Conservation (phyloP, 2,797 vertebrate species). For the Euthynnus affinis region DNA sequence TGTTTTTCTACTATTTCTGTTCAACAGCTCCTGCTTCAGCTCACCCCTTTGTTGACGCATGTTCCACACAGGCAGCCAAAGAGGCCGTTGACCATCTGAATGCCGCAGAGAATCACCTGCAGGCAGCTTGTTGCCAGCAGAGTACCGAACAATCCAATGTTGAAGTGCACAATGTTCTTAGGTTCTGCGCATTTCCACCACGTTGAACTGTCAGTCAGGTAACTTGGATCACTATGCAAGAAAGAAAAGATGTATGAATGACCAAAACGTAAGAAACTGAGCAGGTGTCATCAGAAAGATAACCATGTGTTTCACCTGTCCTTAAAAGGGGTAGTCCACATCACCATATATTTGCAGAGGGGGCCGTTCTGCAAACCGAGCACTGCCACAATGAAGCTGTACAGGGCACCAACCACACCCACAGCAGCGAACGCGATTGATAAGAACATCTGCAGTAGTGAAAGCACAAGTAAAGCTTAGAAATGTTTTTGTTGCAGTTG, state of each 20-base stretch:
- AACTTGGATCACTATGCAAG: slow-evolving; percentile 65
- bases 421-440: slow-evolving; percentile 86
- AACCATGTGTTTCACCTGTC: slow-evolving; percentile 54
- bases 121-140: slow-evolving; percentile 76
- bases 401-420: slow-evolving; percentile 83
- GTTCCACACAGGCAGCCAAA: slow-evolving; percentile 88
- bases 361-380: slow-evolving; percentile 86
- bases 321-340: slow-evolving; percentile 76
- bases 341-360: slow-evolving; percentile 25
- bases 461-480: slow-evolving; percentile 15
- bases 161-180: slow-evolving; percentile 80
- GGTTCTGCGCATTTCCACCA: slow-evolving; percentile 77
- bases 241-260: not conserved
- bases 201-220: slow-evolving; percentile 65
- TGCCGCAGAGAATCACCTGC: slow-evolving; percentile 81
- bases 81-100: slow-evolving; percentile 88
- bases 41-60: slow-evolving; percentile 77
- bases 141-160: slow-evolving; percentile 83
- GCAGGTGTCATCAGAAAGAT: not conserved
- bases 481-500: not conserved
- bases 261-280: fast-evolving
- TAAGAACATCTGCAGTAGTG: slow-evolving; percentile 86
- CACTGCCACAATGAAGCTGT: slow-evolving; percentile 80
- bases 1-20: fast-evolving
- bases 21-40: not conserved